phyloP scores from a whole-genome alignment of 2,888 invertebrate species.

The Magallana nippona region DNA sequence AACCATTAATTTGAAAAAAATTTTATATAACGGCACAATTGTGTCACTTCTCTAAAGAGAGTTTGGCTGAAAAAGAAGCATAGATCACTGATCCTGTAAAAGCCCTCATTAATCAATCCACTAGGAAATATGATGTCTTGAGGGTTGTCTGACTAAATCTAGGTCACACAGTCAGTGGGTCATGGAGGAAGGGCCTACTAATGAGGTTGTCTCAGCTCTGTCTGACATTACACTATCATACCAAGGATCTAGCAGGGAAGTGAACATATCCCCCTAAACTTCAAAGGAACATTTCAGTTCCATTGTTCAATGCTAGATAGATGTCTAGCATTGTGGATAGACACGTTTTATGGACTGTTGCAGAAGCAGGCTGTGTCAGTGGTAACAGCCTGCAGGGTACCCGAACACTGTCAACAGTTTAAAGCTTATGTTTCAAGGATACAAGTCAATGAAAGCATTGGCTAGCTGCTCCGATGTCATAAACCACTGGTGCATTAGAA shows the following conservation, averaged over 20 bases:
- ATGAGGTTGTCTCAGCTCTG: background rate
- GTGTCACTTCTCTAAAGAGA: background rate
- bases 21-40: too few species aligned
- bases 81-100: background rate
- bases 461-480: constrained; percentile 80
- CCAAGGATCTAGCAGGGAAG: background rate
- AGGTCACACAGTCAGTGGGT: constrained; percentile 14
- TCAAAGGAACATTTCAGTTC: background rate
- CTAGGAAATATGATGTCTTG: constrained; percentile 9
- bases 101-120: background rate
- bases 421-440: constrained; percentile 68
- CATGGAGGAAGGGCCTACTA: background rate
- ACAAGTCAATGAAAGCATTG: constrained; percentile 77
- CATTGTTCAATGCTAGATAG: background rate
- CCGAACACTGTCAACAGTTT: background rate
- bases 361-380: background rate
- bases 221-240: background rate
- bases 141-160: background rate
- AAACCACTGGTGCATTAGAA: constrained; percentile 81
- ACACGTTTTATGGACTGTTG: too few species aligned
- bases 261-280: constrained; percentile 12
- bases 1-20: too few species aligned
- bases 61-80: background rate
- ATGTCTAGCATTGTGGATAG: background rate
- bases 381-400: background rate